These are phyloP conservation scores for Steinernema scapterisci DNA, from an alignment of 2,888 invertebrate species.

Conservation along the genomic window DNA sequence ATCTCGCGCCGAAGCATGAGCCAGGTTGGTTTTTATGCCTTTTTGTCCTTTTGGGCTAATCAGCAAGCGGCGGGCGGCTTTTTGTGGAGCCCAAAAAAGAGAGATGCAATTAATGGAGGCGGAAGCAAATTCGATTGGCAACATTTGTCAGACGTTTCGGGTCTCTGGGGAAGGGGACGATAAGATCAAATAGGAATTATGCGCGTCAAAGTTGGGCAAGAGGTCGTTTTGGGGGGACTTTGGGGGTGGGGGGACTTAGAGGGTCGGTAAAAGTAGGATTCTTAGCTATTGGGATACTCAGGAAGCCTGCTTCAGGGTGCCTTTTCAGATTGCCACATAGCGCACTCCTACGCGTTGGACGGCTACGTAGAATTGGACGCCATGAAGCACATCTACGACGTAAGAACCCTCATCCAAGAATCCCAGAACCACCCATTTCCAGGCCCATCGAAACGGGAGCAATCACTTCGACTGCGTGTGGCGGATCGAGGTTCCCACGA, in stretches of 20 bases:
- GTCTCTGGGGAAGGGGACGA: background rate
- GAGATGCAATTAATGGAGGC: background rate
- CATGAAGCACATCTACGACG: conserved; percentile 40
- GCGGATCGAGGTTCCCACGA: conserved; percentile 51
- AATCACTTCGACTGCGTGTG: conserved; percentile 59
- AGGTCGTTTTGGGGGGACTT: background rate
- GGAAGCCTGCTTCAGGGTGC: too few relatives aligned
- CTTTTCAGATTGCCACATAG: conserved; percentile 56
- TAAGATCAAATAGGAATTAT: background rate
- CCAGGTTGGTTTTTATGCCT: background rate
- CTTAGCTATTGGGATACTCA: background rate
- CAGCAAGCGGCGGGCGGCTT: background rate
- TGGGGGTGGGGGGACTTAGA: background rate
- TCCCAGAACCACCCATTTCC: too few relatives aligned
- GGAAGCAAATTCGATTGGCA: conserved; percentile 7
- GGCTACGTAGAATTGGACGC: conserved; percentile 49
- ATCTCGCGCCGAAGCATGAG: background rate
- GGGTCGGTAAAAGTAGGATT: too few relatives aligned
- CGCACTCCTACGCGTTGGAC: conserved; percentile 48
- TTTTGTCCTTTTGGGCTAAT: background rate
- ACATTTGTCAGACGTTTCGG: background rate
- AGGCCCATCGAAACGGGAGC: background rate
- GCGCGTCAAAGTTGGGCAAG: too few relatives aligned
- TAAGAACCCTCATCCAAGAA: conserved; percentile 27
- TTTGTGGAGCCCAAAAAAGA: background rate